Evolutionary conservation across 2,113 vertebrate genomes (phyloP), one percentile per base, ranked within the genome.

Genomic region (Scomber colias): DNA sequence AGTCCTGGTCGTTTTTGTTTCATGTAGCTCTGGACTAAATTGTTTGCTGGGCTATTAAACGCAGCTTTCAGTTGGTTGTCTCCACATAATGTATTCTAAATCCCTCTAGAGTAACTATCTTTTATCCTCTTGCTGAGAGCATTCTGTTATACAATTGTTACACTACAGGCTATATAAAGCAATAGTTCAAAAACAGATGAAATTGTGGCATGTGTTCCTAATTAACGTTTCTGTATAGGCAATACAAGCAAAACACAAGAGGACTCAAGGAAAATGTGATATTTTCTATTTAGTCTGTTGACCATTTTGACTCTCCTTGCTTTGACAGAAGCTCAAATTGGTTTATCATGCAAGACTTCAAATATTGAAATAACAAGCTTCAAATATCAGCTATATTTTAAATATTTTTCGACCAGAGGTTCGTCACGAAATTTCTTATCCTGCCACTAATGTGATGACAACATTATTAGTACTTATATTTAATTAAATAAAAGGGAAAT

Each of bases 51-150:
- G 67, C 74, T 90, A 89, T 85, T 89, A 86, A 89, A 90, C 78
- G 81, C 72, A 94, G 90, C 86, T 85, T 92, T 92, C 77, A 91
- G 89, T 75, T 89, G 82, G 67, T 88, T 90, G 87, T 88, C 84
- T 87, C 77, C 74, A 81, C 81, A 90, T 90, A 93, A 93, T 92
- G 88, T 88, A 89, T 92, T 94, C 91, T 76, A 88, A 92, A 90
- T 90, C 87, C 90, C 91, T 81, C 82, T 35, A 92, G 92, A 92
- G 80, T 84, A 85, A 86, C 88, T 76, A 77, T 88, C 82, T 87
- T 92, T 92, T 91, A 91, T 91, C 88, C 85, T 88, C 92, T 90
- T 75, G 85, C 79, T 91, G 71, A 86, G 83, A 88, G 76, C 86
- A 83, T 89, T 92, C 85, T 92, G 80, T 92, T 89, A 61, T 90